A percentile compares a stretch with the other conserved stretches of the same genome.
Evolutionary conservation across 2,113 vertebrate genomes (phyloP).

Genomic region (Ornithorhynchus anatinus): DNA sequence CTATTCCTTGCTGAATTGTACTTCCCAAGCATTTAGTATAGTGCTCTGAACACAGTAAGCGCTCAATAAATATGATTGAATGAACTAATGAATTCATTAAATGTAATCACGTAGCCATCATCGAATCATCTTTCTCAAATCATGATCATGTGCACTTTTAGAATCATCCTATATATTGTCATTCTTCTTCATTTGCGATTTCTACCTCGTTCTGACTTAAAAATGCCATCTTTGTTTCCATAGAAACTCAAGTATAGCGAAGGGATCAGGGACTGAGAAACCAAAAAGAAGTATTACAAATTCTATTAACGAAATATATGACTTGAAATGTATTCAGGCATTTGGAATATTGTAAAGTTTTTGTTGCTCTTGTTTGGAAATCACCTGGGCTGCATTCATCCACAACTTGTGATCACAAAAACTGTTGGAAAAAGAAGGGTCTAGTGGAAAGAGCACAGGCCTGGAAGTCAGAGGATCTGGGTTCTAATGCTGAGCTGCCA

Average conservation of each 20-base stretch:
- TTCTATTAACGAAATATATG: not conserved
- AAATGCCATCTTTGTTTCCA: too few relatives aligned
- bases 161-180: not conserved
- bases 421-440: too few relatives aligned
- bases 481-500: too few relatives aligned
- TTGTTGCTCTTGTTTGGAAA: conserved; percentile 20
- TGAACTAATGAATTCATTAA: too few relatives aligned
- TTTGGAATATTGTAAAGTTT: not conserved
- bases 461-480: too few relatives aligned
- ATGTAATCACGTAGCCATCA: fast-evolving
- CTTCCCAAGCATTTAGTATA: too few relatives aligned
- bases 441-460: too few relatives aligned
- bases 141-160: fast-evolving
- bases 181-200: not conserved
- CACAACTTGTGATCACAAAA: too few relatives aligned
- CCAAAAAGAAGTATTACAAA: not conserved
- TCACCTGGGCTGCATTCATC: not conserved
- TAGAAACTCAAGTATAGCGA: not conserved
- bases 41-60: too few relatives aligned
- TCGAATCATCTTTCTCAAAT: not conserved
- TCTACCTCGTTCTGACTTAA: not conserved
- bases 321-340: not conserved
- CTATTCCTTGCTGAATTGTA: too few relatives aligned
- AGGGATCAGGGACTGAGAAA: not conserved
- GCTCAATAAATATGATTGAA: too few relatives aligned